Conservation (phyloP, 64 coral and sea anemone genomes). For the Pocillopora damicornis region DNA sequence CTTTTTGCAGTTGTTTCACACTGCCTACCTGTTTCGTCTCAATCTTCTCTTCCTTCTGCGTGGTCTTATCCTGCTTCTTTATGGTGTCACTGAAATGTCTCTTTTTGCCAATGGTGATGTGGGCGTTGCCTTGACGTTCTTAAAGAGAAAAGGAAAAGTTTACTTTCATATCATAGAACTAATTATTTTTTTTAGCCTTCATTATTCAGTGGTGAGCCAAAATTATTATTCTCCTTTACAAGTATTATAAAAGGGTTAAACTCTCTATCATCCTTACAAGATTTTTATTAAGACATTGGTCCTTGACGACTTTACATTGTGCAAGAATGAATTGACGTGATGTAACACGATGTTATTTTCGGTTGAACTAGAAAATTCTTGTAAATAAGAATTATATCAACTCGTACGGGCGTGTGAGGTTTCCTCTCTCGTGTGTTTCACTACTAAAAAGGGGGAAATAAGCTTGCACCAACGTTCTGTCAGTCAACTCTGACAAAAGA, state of each 20-base stretch:
- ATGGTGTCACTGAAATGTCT: constrained; percentile 3
- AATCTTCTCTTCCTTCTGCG: not conserved
- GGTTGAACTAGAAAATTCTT: no score
- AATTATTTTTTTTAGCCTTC: not conserved
- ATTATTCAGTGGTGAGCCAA: no score
- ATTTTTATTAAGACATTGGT: no score
- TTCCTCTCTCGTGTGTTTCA: no score
- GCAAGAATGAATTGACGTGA: not conserved
- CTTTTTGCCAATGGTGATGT: constrained; percentile 36
- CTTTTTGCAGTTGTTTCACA: not conserved
- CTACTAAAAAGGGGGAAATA: no score
- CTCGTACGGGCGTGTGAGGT: no score
- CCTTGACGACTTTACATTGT: not conserved
- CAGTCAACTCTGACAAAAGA: not conserved
- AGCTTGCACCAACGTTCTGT: not conserved
- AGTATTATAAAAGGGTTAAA: no score
- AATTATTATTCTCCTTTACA: no score
- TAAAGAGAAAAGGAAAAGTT: not conserved
- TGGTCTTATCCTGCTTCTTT: not conserved
- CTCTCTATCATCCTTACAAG: no score
- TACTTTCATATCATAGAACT: not conserved
- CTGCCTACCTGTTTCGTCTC: not conserved
- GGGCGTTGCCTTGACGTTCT: constrained; percentile 15
- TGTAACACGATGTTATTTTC: not conserved
- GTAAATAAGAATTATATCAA: no score